Evolutionary conservation across 2,888 invertebrate species (phyloP), one percentile per base, ranked within the genome.

Genomic region (Phoenoteleia sp.): DNA sequence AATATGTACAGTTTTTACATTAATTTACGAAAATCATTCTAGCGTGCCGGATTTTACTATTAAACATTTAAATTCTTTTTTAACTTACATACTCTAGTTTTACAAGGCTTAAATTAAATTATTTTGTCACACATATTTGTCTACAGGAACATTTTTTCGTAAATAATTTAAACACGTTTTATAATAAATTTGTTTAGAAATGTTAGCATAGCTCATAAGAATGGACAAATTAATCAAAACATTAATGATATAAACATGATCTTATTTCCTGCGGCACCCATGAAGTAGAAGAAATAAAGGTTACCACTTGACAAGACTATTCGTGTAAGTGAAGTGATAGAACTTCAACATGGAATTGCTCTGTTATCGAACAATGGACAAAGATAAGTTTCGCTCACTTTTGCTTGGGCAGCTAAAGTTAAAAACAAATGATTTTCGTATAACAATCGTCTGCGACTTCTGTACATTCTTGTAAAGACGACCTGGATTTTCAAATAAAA

Each of bases 371-470:
- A 71, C 60, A 79, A 79, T 79, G 60, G 56, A 72, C 72, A 80
- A 80, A 72, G 79, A 71, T 62, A 66, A 80, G 72, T 71, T 79
- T 71, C 71, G 71, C 56, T 79, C 71, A 79, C 79, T 80, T n/a
- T 80, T 80, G 47, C 58, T 33, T 49, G 80, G 72, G 47, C 66
- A 47, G 45, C 56, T 52, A 45, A 80, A 72, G 72, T 66, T 72
- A 80, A 72, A 80, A 71, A 80, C 79, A 80, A 80, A 80, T 64
- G 64, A 27, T 69, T 62, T 56, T 67, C 77, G 25, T 77, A 60
- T 39, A 71, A 79, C 71, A 62, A 79, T 79, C 52, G 71, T 54
- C 42, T 29, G 42, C 60, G 62, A 79, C 71, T 79, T 71, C 62
- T 79, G 36, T 58, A 29, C 39, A 45, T 33, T 49, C n/a, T 60